These are phyloP conservation scores for Temnothorax longispinosus DNA, from an alignment of 1,140 invertebrate genomes.

Conservation along the genomic window DNA sequence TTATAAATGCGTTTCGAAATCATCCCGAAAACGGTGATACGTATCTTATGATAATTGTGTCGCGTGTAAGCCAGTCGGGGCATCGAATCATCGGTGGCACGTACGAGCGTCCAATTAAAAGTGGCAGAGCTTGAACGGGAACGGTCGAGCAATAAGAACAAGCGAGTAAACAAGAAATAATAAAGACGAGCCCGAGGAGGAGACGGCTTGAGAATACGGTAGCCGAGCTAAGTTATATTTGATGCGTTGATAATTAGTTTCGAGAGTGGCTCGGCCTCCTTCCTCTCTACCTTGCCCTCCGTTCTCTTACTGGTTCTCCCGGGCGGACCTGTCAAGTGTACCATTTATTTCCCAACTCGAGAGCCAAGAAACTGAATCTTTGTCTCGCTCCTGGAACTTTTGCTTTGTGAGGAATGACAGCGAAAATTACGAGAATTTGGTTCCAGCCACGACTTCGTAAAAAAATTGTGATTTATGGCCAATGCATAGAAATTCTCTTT, in stretches of 20 bases:
- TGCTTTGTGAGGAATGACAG: constrained; percentile 44
- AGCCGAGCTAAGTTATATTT: constrained; percentile 85
- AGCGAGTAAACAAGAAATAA: constrained; percentile 80
- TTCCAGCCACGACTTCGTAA: constrained; percentile 4
- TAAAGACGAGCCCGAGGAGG: constrained; percentile 70
- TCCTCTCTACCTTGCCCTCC: constrained; percentile 10
- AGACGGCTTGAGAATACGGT: constrained; percentile 83
- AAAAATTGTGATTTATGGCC: constrained; percentile 11
- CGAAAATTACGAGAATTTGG: constrained; percentile 33
- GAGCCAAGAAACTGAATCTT: constrained; percentile 66
- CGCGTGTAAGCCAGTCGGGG: constrained; percentile 74
- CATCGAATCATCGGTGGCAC: constrained; percentile 74
- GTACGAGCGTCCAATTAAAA: constrained; percentile 78
- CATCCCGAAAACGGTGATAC: constrained; percentile 28
- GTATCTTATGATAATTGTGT: constrained; percentile 67
- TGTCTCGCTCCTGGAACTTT: constrained; percentile 42
- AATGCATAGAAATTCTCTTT: background rate
- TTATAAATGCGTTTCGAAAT: constrained; percentile 48
- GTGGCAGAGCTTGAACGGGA: constrained; percentile 68
- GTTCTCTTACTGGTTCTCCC: constrained; percentile 37
- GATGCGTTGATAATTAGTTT: constrained; percentile 86
- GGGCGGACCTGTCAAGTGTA: constrained; percentile 71
- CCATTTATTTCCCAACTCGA: constrained; percentile 77
- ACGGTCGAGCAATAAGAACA: constrained; percentile 77
- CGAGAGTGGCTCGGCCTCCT: constrained; percentile 66